Base-by-base conservation (phyloP, 2,797 vertebrate species). In the Acipenser oxyrinchus region DNA sequence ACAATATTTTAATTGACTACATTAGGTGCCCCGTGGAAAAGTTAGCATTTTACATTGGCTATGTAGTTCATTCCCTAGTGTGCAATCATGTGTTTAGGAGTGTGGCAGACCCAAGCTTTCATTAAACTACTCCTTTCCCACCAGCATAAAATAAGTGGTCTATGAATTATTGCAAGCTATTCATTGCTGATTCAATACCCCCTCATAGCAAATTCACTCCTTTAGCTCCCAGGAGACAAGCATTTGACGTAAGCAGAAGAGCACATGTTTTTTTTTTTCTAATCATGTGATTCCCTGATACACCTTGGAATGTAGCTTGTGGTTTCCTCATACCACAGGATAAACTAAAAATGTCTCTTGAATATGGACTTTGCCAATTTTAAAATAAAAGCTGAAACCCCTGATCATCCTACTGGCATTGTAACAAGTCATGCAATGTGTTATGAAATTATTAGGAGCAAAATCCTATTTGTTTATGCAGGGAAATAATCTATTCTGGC, bases 1-100 rank as follows among this genome's bases (percentile, higher is more conserved):
- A 15, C 55, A 13, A 48, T 23, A 23, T 23, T 61, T 66, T 66
- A 66, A 62, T 66, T 13, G 66, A 57, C 7, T 23, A 9, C 60
- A 52, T 51, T 60, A 48, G 51, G 66, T 55, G 64, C 48, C 59
- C 37, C 37, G 9, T 37, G 59, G 68, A 62, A 49, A 55, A 12
- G 64, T 50, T 49, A 59, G 53, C 65, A 13, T 23, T 4, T 12
- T 2, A 11, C 37, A 59, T 66, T 51, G 58, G 52, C 50, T 63
- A 62, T 53, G 48, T 50, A 9, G 49, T 18, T 23, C 55, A 50
- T 23, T 59, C 48, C 61, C n/a, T 23, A 8, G 18, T 57, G 13
- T 48, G 23, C 23, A 37, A 6, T 11, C 49, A 9, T 7, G 37
- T 57, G 48, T 8, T 48, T 8, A 55, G 65, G 65, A 48, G 49